Conservation (phyloP, 1,140 invertebrate genomes). For the Camponotus pennsylvanicus region DNA sequence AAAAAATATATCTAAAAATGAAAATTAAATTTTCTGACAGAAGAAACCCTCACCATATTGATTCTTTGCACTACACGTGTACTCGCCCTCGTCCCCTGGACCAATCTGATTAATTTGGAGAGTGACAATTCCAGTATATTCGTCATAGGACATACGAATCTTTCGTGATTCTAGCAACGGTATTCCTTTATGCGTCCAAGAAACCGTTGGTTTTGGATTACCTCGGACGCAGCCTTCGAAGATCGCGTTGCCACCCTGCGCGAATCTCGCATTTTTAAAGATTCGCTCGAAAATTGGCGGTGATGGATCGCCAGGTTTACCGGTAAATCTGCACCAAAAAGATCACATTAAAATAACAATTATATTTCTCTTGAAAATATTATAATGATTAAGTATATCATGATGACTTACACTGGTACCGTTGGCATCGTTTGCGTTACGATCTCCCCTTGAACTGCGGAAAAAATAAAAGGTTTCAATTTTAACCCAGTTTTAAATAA, state of each 20-base stretch:
- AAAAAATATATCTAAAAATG: background rate
- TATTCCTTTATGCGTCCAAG: slow-evolving; percentile 96
- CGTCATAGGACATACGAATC: slow-evolving; percentile 95
- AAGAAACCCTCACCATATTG: slow-evolving; percentile 88
- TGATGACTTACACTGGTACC: slow-evolving; percentile 83
- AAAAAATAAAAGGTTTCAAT: slow-evolving; percentile 50
- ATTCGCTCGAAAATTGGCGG: slow-evolving; percentile 97
- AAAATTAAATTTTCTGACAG: background rate
- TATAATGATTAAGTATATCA: background rate
- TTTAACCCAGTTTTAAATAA: background rate
- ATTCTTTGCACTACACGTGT: slow-evolving; percentile 97
- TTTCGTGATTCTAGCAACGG: slow-evolving; percentile 93
- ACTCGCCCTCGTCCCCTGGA: slow-evolving; percentile 97
- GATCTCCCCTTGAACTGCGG: slow-evolving; percentile 85
- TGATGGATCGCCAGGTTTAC: slow-evolving; percentile 90
- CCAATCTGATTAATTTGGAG: slow-evolving; percentile 96
- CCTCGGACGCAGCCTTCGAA: slow-evolving; percentile 97
- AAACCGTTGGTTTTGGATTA: slow-evolving; percentile 96
- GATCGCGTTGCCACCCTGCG: slow-evolving; percentile 96
- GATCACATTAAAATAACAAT: background rate
- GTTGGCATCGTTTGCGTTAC: slow-evolving; percentile 83
- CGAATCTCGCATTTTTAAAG: slow-evolving; percentile 96
- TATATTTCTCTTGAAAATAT: background rate
- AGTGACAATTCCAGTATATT: slow-evolving; percentile 94
- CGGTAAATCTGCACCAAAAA: slow-evolving; percentile 77